Base-by-base conservation (phyloP, 2,888 invertebrate species). In the Lingula anatina region DNA sequence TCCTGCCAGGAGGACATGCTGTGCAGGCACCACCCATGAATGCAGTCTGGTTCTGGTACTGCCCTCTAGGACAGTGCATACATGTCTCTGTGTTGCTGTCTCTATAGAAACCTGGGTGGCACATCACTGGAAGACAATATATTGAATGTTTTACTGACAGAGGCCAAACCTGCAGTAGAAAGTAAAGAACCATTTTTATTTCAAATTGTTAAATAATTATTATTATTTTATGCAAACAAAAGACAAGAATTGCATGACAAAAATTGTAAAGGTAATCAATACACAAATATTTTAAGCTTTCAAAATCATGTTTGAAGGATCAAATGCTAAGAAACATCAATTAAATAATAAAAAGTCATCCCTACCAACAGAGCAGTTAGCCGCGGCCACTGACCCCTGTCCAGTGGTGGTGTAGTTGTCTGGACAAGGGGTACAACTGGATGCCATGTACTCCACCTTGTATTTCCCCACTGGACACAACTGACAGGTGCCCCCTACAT, bases 401-500 rank as follows among this genome's bases (percentile, higher is more conserved):
- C n/a, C n/a, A n/a, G n/a, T n/a, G n/a, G 69, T 69, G 1, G 61
- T 60, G 4, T 39, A 20, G 2, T 59, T 59, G 20, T 5, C 15
- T 5, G 47, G 44, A 55, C 70, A 70, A 0, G 46, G 3, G 5
- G 12, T 85, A 68, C 97, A 97, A 0, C 90, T 86, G 0, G 92
- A 88, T 61, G 93, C 90, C 5, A 65, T 74, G 26, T 59, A 48
- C 5, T 54, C 44, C 18, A 66, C 54, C 55, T 75, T 73, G 51
- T 72, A 78, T 23, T 64, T 52, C 27, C 77, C 78, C 2, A 67
- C 53, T 1, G 71, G 87, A 67, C 95, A 95, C 24, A 88, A 85
- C 39, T 86, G 80, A 73, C 95, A 95, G 3, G 84, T 83, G 39
- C 83, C 56, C 23, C 60, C 83, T 57, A 90, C 85, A 70, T 88